Percentiles rank a stretch among this genome's conserved stretches.
phyloP scores from a whole-genome alignment of 2,888 invertebrate genomes.

The Neoaliturus tenellus region DNA sequence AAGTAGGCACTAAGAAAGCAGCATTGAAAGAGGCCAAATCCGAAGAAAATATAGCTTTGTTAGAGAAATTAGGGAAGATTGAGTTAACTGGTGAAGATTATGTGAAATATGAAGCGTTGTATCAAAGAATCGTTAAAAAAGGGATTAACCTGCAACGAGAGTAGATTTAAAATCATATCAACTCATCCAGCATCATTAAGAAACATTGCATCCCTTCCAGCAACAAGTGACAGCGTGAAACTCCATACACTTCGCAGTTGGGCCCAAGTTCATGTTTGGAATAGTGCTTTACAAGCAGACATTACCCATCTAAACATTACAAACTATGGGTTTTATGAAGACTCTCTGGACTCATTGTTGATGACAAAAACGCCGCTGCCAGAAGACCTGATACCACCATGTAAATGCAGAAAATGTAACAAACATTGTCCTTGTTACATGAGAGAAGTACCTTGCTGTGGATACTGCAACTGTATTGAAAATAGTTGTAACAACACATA shows the following conservation, averaged over 20 bases:
- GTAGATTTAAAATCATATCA: constrained; percentile 20
- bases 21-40: constrained; percentile 22
- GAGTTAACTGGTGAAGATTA: constrained; percentile 7
- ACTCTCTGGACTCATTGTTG: background rate
- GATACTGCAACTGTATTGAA: no score
- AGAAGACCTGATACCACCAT: background rate
- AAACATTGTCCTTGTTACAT: background rate
- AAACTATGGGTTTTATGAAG: background rate
- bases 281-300: constrained; percentile 5
- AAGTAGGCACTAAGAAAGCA: background rate
- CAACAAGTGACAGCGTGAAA: constrained; percentile 39
- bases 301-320: background rate
- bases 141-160: constrained; percentile 23
- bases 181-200: background rate
- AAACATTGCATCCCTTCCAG: constrained; percentile 29
- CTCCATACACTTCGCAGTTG: constrained; percentile 11
- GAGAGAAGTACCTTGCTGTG: no score
- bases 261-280: constrained; percentile 20
- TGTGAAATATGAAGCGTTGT: background rate
- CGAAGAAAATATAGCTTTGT: background rate
- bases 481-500: no score
- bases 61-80: constrained; percentile 26
- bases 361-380: constrained; percentile 15
- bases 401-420: constrained; percentile 32
- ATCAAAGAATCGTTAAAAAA: constrained; percentile 2